A percentile compares a stretch with the other conserved stretches of the same genome.
Evolutionary conservation across 2,113 vertebrate genomes (phyloP).

Genomic region (Lagopus muta): DNA sequence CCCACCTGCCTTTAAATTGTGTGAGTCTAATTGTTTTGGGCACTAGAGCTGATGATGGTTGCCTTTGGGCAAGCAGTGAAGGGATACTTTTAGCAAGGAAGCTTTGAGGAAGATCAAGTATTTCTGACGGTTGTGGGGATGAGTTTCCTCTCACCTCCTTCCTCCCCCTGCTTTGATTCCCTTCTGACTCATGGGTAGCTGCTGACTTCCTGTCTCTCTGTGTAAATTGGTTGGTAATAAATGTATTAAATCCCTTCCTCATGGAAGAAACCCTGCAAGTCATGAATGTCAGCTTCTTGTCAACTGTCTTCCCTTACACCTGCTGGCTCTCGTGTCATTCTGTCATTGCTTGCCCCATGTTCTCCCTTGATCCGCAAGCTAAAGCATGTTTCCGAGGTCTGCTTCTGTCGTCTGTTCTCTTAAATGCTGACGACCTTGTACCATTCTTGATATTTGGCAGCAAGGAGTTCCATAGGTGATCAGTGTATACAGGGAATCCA

Average conservation of each 20-base stretch:
- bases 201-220: not conserved
- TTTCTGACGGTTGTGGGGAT: not conserved
- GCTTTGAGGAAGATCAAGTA: not conserved
- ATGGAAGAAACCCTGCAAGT: not conserved
- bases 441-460: not conserved
- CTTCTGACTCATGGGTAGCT: not conserved
- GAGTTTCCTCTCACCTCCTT: not conserved
- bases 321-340: not conserved
- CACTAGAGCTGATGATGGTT: not conserved
- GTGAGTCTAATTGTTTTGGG: not conserved
- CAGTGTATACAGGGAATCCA: not conserved
- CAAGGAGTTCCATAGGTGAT: not conserved
- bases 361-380: not conserved
- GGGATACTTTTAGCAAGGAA: not conserved
- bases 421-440: not conserved
- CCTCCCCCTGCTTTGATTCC: not conserved
- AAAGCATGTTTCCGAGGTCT: not conserved
- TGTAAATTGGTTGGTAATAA: not conserved
- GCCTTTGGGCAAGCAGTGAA: not conserved
- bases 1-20: slow-evolving; percentile 25
- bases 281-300: not conserved
- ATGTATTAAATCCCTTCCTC: not conserved
- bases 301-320: not conserved
- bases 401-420: not conserved
- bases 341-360: accelerated